Percentiles rank a stretch among this genome's conserved stretches.
These are phyloP conservation scores for Ursus arctos DNA, from an alignment of 2,113 vertebrate genomes.

Conservation along the genomic window DNA sequence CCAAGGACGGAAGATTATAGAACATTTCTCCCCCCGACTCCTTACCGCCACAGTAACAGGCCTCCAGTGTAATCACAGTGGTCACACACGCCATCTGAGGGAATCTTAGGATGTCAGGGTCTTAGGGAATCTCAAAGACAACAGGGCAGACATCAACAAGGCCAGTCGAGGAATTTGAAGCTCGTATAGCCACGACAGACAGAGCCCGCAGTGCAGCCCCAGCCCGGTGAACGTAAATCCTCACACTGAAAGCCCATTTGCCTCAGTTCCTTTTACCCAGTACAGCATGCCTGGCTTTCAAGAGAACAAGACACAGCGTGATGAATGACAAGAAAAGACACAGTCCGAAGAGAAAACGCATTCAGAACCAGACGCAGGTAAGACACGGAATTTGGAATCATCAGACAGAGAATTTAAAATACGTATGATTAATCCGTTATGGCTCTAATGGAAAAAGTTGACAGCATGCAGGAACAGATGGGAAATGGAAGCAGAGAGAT, in stretches of 20 bases:
- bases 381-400: neutral
- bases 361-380: neutral
- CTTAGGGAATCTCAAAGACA: neutral
- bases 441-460: neutral
- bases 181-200: neutral
- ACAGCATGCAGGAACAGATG: neutral
- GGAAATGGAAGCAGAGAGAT: neutral
- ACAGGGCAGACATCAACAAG: neutral
- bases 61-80: too few relatives aligned
- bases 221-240: neutral
- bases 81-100: neutral
- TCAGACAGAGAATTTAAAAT: neutral
- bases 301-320: neutral
- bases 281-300: neutral
- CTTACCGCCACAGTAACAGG: neutral
- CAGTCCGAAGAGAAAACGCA: neutral
- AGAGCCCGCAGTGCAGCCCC: rapidly evolving
- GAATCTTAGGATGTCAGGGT: neutral
- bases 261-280: neutral
- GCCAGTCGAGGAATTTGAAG: neutral
- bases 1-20: neutral
- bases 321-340: neutral
- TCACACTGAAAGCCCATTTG: rapidly evolving
- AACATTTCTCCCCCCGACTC: neutral
- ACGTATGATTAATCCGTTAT: neutral